Base-by-base conservation (phyloP, 2,888 invertebrate genomes). In the Drosophila sordidula region DNA sequence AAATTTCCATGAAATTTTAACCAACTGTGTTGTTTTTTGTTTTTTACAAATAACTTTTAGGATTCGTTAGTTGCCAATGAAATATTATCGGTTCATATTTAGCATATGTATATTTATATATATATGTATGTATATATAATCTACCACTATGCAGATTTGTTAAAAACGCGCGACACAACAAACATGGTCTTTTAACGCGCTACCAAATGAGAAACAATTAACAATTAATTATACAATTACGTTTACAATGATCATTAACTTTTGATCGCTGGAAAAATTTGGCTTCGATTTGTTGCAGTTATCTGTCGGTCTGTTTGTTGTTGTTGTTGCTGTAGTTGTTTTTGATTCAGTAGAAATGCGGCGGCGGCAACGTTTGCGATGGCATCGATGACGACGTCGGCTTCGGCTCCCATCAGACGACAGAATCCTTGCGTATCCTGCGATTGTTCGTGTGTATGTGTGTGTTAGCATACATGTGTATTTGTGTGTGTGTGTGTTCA, bases 341-440 rank as follows among this genome's bases (percentile, higher is more conserved):
- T 25, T 26, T 12, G 25, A 38, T 47, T 75, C 61, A 83, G 50
- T 74, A 83, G 70, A 80, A 85, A 66, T 87, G 85, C 76, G 80
- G 86, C 78, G 80, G 87, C 75, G 81, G 83, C 83, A 86, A 79
- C 81, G 80, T 80, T 73, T 75, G 87, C 69, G 82, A 73, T 63
- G 75, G 75, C 75, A 84, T 69, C 59, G 76, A 70, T 74, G 75
- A 71, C 81, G 78, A 61, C 80, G 83, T 54, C 88, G 73, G 76
- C 47, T 79, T 83, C 80, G 82, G 80, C 62, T 81, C 89, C 89
- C 85, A 90, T 91, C 90, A 92, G 88, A 92, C 92, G 87, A 92
- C 91, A 66, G 91, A 92, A 87, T 92, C 91, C 85, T 92, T 92
- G 58, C 91, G 91, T 87, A 92, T 92, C 92, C 91, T 87, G 49